Base-by-base conservation (phyloP, 2,113 vertebrate species). In the Promerops cafer region DNA sequence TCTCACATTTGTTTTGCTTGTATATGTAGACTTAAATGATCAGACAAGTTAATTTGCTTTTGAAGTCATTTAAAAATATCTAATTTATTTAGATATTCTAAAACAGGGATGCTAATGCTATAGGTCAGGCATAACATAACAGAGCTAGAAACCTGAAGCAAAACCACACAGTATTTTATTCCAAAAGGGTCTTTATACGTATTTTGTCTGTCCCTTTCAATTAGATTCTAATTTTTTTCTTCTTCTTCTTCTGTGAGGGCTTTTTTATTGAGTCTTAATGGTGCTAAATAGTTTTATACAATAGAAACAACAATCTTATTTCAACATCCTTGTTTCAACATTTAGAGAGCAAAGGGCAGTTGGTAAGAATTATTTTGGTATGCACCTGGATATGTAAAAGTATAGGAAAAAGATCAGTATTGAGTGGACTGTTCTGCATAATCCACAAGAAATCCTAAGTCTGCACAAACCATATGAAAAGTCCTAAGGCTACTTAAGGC, bases 141-240 rank as follows among this genome's bases (percentile, higher is more conserved):
- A 70, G 50, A 56, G 8, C 45, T 70, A 44, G 59, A 89, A 93
- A 63, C 13, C 10, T 81, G 71, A 61, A 56, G 20, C 6, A 89
- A 87, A 84, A 57, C 3, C 13, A 57, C 28, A 7, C 0, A 1
- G 18, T 60, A 23, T 80, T 69, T 72, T 76, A 60, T 80, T 63
- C 42, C 16, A 44, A 9, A 56, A 65, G 18, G 4, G 2, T 42
- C 16, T 69, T 80, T 23, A 30, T 24, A 27, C 0, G 0, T 33
- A 47, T 65, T 72, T 64, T 63, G 4, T 66, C 24, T 23, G 7
- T 56, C 7, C 11, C 6, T 17, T 89, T 86, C 24, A 22, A 8
- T 40, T 40, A 22, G 44, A 52, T 77, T 83, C 13, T 74, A 18
- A 7, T 4, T 11, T 9, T 16, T 28, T 28, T 31, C 57, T n/a